Conservation (phyloP, 2,888 invertebrate species). For the Patella depressa region DNA sequence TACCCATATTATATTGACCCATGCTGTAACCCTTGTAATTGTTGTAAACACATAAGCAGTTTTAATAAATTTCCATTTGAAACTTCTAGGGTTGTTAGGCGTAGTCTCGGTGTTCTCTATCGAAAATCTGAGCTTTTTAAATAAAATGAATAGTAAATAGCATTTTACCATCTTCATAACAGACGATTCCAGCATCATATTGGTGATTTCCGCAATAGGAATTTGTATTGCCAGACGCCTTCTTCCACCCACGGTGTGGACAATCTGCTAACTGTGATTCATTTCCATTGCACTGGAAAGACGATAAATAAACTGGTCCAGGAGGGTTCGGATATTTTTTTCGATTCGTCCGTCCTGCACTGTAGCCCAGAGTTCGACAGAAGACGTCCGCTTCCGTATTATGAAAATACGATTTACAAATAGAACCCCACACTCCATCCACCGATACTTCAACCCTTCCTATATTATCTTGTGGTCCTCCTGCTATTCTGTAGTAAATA, state of each 20-base stretch:
- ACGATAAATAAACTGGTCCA: constrained; percentile 57
- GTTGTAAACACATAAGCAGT: too few species aligned
- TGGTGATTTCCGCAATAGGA: constrained; percentile 45
- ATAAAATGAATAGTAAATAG: too few species aligned
- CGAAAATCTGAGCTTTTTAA: too few species aligned
- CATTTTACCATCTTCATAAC: constrained; percentile 52
- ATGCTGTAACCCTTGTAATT: too few species aligned
- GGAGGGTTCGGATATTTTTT: constrained; percentile 24
- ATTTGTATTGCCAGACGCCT: constrained; percentile 16
- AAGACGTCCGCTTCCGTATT: constrained; percentile 78
- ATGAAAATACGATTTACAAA: constrained; percentile 83
- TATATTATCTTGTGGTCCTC: constrained; percentile 37
- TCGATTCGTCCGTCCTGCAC: constrained; percentile 27
- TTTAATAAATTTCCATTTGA: too few species aligned
- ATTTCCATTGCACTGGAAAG: constrained; percentile 53
- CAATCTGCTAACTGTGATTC: constrained; percentile 49
- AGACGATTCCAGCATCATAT: constrained; percentile 54
- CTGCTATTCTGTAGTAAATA: constrained; percentile 48
- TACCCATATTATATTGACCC: too few species aligned
- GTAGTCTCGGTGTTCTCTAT: too few species aligned
- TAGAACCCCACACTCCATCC: constrained; percentile 79
- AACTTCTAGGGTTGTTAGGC: too few species aligned
- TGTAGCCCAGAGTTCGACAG: constrained; percentile 45
- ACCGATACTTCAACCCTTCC: constrained; percentile 78
- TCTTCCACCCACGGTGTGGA: constrained; percentile 55